Evolutionary conservation across 1,140 invertebrate species (phyloP).

Genomic region (Steinernema khuongi): DNA sequence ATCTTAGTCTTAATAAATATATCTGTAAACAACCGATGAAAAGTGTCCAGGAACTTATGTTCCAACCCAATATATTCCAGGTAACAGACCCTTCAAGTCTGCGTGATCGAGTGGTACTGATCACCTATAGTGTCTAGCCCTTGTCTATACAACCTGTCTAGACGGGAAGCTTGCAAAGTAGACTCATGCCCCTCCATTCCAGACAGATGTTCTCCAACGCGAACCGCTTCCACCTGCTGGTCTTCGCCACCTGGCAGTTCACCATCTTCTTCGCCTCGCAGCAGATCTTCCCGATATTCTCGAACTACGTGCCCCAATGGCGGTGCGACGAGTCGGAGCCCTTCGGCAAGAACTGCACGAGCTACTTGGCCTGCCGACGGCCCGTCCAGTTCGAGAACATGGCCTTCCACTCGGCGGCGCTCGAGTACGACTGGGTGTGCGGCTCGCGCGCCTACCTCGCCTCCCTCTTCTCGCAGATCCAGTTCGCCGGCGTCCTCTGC

Average conservation of each 20-base stretch:
- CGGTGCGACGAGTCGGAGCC: conserved; percentile 41
- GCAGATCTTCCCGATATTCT: conserved; percentile 56
- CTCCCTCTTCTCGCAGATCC: conserved; percentile 41
- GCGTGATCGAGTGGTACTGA: too few species aligned
- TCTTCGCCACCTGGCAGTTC: conserved; percentile 56
- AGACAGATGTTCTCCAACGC: conserved; percentile 48
- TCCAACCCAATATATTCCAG: too few species aligned
- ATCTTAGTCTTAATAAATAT: too few species aligned
- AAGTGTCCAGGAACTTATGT: too few species aligned
- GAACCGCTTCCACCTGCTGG: conserved; percentile 53
- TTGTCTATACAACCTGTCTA: not conserved
- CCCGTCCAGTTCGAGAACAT: conserved; percentile 38
- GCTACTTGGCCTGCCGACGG: conserved; percentile 25
- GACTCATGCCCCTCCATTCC: not conserved
- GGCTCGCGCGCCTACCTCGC: conserved; percentile 43
- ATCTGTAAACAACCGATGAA: too few species aligned
- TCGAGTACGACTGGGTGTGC: conserved; percentile 51
- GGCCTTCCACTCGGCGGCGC: conserved; percentile 47
- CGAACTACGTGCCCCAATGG: conserved; percentile 54
- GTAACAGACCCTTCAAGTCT: too few species aligned
- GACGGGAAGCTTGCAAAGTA: not conserved
- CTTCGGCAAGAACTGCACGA: conserved; percentile 42
- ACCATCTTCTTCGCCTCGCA: conserved; percentile 54
- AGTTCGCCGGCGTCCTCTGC: conserved; percentile 45
- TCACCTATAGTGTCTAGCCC: too few species aligned